Conservation (phyloP, 2,113 vertebrate genomes). For the Hyperopisus bebe region DNA sequence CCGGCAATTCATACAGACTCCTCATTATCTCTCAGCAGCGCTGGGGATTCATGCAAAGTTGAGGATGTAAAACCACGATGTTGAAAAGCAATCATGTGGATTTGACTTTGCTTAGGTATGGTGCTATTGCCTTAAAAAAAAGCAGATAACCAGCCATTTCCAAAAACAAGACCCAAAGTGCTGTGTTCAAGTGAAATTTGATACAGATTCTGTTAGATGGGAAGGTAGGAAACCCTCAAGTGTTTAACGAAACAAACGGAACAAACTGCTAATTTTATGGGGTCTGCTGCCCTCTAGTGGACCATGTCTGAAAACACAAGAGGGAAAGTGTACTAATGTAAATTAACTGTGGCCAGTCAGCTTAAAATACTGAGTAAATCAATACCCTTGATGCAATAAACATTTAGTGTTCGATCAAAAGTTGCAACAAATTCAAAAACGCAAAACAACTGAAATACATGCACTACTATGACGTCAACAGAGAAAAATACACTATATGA, state of each 20-base stretch:
- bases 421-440: background rate
- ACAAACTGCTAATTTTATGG: background rate
- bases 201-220: background rate
- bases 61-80: background rate
- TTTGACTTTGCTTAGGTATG: background rate
- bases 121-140: background rate
- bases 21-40: background rate
- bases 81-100: background rate
- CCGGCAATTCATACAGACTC: background rate
- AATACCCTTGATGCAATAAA: background rate
- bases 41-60: background rate
- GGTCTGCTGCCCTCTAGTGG: conserved; percentile 15
- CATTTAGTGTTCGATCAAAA: background rate
- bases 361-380: background rate
- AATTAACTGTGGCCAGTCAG: background rate
- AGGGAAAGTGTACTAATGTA: background rate
- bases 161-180: background rate
- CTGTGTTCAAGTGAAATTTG: background rate
- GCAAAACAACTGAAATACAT: background rate
- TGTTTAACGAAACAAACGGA: background rate
- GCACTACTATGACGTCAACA: background rate
- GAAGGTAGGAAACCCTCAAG: background rate
- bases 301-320: background rate
- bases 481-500: background rate
- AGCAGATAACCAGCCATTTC: background rate